Conservation (phyloP, 2,113 vertebrate genomes). For the Smithornis capensis region DNA sequence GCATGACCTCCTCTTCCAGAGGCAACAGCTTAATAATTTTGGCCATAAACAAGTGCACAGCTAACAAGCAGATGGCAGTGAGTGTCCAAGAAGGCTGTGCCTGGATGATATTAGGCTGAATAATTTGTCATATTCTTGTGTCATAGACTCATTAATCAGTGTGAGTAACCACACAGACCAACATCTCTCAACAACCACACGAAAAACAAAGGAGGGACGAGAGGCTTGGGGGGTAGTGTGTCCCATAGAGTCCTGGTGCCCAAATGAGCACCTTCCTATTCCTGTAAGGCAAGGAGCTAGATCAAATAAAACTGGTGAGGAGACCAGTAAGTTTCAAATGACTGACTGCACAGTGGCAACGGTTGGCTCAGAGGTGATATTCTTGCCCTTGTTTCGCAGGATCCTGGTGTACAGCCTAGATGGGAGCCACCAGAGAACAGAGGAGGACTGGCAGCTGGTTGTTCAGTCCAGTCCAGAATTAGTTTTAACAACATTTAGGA, state of each 20-base stretch:
- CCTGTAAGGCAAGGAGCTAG: background rate
- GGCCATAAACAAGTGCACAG: background rate
- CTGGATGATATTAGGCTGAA: background rate
- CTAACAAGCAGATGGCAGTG: background rate
- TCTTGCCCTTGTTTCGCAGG: background rate
- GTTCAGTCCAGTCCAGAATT: background rate
- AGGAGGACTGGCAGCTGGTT: background rate
- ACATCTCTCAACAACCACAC: background rate
- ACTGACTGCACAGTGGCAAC: rapidly evolving
- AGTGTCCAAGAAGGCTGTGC: background rate
- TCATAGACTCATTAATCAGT: background rate
- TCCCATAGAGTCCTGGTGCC: background rate
- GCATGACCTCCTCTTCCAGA: background rate
- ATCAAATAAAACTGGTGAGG: background rate
- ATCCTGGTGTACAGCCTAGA: background rate
- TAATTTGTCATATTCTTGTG: background rate
- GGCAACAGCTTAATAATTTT: background rate
- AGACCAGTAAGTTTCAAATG: background rate
- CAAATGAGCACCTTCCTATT: background rate
- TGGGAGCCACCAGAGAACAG: background rate
- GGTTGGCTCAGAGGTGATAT: background rate
- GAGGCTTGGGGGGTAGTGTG: background rate
- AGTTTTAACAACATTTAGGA: background rate
- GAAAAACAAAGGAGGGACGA: background rate
- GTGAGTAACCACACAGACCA: background rate